Evolutionary conservation across 2,113 vertebrate genomes (phyloP), one percentile per base, ranked within the genome.

Genomic region (Marcusenius ussheri): DNA sequence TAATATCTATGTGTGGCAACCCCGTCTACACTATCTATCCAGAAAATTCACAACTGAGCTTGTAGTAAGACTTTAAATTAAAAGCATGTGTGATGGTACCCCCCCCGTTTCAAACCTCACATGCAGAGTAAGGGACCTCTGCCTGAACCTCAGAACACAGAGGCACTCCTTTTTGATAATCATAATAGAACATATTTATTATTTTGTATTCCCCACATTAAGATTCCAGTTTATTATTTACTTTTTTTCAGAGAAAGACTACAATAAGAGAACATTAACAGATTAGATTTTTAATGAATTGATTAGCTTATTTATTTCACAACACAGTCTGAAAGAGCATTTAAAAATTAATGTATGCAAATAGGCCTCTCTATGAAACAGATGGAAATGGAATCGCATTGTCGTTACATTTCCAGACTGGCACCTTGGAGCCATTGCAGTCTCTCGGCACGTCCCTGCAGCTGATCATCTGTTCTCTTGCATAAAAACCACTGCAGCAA

Each of bases 401-500:
- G 35, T 27, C 83, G 0, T 24, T 84, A 21, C 74, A 8, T 47
- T 46, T 84, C 45, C 45, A 84, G 45, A 46, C 83, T 47, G 45
- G 83, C 83, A 45, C 24, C 39, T 84, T 47, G 35, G 19, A 47
- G 45, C 10, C 42, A 46, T 3, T 1, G 35, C 19, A 9, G 42
- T n/a, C 45, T 39, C 8, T 24, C 45, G 19, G 39, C 74, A 47
- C 83, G 8, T 21, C 21, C 42, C 7, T 3, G 15, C 77, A 83
- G 35, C 42, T 24, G 77, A 83, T 83, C 42, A 21, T 83, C 77
- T 45, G 15, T 46, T 62, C 51, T 7, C 46, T 62, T n/a, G 35
- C 51, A 88, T 95, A 95, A 92, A 94, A 66, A 21, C 35, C 39
- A 62, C 7, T 45, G 35, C 42, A 3, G 13, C 3, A 0, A 66